Evolutionary conservation across 2,113 vertebrate species (phyloP), one percentile per base, ranked within the genome.

Genomic region (Apteryx mantelli): DNA sequence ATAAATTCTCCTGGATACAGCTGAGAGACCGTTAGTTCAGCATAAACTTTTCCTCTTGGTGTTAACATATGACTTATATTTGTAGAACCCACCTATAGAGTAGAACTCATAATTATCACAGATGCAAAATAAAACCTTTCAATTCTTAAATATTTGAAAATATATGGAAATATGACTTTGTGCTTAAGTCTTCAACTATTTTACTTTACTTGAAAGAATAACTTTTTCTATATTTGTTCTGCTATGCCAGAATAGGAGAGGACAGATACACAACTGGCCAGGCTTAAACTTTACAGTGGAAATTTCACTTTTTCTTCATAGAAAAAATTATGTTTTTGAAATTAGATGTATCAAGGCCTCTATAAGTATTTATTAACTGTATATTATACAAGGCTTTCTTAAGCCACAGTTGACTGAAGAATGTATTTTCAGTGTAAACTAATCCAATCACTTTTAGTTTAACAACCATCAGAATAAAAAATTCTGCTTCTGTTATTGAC

Each of bases 21-120:
- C 55, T 99, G 99, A 90, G 99, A 99, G 81, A 99, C 98, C 5
- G 99, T 99, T 94, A 99, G 96, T 95, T 99, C 99, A 16, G 99
- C 99, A 63, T 98, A 99, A 46, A 99, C 99, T 81, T 94, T 98
- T 82, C 99, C 99, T 84, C 83, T 96, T 3, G 98, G 99, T 3
- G 99, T 99, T 98, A 99, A 86, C 99, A 99, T 99, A 98, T 99
- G 99, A 96, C 99, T 99, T 98, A 99, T 99, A 80, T 99, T 99
- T 83, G 99, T 99, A 64, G 98, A 98, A 86, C 99, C 99, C 89
- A 99, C 98, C 99, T 99, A 97, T 13, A 89, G 16, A 79, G 26
- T 42, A 89, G 77, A 95, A 90, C 58, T 19, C 52, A 48, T 65
- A 82, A 75, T 94, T 53, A 91, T 71, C 81, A 95, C 75, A 58